phyloP scores from a whole-genome alignment of 2,888 invertebrate genomes.

The Synergus umbraculus region DNA sequence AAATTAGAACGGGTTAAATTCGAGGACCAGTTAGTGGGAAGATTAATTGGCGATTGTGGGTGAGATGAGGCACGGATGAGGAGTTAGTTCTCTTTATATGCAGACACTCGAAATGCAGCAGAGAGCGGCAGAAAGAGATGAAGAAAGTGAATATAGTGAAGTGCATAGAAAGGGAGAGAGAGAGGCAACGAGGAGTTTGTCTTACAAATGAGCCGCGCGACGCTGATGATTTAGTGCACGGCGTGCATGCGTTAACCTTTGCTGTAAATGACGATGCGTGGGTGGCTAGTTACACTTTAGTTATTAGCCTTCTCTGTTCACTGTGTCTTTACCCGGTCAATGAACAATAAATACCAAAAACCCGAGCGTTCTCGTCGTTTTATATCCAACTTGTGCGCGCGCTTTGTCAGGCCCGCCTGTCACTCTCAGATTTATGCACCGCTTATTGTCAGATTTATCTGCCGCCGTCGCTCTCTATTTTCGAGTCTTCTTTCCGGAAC shows the following conservation, averaged over 20 bases:
- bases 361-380: constrained; percentile 1
- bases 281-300: constrained; percentile 63
- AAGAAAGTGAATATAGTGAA: constrained; percentile 34
- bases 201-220: constrained; percentile 76
- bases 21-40: constrained; percentile 70
- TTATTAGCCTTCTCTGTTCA: constrained; percentile 56
- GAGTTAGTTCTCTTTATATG: constrained; percentile 32
- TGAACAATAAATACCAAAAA: constrained; percentile 47
- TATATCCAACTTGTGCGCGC: constrained; percentile 27
- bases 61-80: constrained; percentile 66
- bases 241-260: constrained; percentile 66
- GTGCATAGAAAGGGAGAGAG: constrained; percentile 31
- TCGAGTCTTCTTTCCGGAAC: constrained; percentile 16
- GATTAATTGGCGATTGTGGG: constrained; percentile 74
- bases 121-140: constrained; percentile 15
- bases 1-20: constrained; percentile 62
- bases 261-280: constrained; percentile 62
- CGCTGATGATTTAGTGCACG: constrained; percentile 73
- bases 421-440: constrained; percentile 25
- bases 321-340: constrained; percentile 50
- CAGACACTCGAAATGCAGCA: constrained; percentile 39
- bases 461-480: neutral
- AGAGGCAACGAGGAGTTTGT: constrained; percentile 61
- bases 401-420: constrained; percentile 25
- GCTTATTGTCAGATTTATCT: constrained; percentile 31